Percentiles rank a stretch among this genome's conserved stretches.
phyloP scores from a whole-genome alignment of 2,113 vertebrate genomes.

The Semnopithecus entellus region DNA sequence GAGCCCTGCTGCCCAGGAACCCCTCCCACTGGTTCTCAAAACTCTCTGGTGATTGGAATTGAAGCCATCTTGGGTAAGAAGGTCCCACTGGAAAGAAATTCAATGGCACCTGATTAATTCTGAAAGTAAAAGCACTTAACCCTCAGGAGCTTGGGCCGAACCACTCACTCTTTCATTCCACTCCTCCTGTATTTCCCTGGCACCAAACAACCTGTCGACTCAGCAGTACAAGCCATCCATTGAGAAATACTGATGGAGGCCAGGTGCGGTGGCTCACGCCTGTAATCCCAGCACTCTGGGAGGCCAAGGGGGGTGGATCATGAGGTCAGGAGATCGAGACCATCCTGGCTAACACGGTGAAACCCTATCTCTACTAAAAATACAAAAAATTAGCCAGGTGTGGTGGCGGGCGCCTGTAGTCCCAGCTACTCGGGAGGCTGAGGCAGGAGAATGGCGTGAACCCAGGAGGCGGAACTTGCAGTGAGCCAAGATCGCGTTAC shows the following conservation, averaged over 20 bases:
- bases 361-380: too few relatives aligned
- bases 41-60: background rate
- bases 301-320: too few relatives aligned
- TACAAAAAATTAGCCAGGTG: too few relatives aligned
- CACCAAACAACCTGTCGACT: fast-evolving
- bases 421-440: too few relatives aligned
- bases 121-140: background rate
- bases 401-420: fast-evolving
- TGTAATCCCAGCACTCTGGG: too few relatives aligned
- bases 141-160: background rate
- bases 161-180: background rate
- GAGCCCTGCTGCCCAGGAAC: background rate
- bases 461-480: too few relatives aligned
- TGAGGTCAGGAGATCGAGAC: too few relatives aligned
- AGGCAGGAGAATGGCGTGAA: too few relatives aligned
- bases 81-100: background rate
- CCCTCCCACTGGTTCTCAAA: background rate
- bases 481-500: too few relatives aligned
- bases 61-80: background rate
- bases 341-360: too few relatives aligned
- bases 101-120: background rate
- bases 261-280: fast-evolving
- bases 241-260: background rate
- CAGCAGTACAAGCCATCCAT: background rate
- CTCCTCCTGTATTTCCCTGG: background rate